A percentile compares a stretch with the other conserved stretches of the same genome.
Evolutionary conservation across 2,888 invertebrate genomes (phyloP).

Genomic region (Nomada ferruginata): DNA sequence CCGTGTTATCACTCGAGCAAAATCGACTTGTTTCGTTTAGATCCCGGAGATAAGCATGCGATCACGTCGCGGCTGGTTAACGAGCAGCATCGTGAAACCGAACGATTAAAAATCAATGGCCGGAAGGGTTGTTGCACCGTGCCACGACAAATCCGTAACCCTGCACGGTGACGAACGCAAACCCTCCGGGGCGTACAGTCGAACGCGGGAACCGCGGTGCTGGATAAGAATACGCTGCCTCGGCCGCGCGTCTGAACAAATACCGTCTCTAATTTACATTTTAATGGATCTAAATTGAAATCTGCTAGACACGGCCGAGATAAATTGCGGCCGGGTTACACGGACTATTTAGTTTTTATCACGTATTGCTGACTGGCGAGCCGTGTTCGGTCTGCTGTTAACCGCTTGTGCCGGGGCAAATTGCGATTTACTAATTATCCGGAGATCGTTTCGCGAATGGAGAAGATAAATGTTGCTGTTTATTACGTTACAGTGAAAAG

Average conservation of each 20-base stretch:
- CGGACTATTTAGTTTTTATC: conserved; percentile 66
- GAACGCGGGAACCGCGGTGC: conserved; percentile 27
- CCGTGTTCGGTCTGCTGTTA: background rate
- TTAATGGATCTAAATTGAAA: conserved; percentile 80
- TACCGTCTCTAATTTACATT: conserved; percentile 75
- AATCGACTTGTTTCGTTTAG: conserved; percentile 6
- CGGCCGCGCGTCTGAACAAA: conserved; percentile 63
- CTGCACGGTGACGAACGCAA: conserved; percentile 15
- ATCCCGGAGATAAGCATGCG: conserved; percentile 18
- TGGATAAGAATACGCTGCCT: conserved; percentile 58
- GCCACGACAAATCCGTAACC: conserved; percentile 44
- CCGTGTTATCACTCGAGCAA: background rate
- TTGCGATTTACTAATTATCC: conserved; percentile 62
- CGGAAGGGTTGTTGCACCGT: conserved; percentile 15
- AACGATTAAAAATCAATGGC: conserved; percentile 41
- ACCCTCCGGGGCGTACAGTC: conserved; percentile 25
- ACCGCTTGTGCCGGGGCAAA: conserved; percentile 1
- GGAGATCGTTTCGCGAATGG: conserved; percentile 26
- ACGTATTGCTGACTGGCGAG: conserved; percentile 34
- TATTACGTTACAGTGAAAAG: background rate
- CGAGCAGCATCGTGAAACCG: conserved; percentile 7
- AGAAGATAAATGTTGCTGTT: background rate
- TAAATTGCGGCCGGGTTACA: conserved; percentile 63
- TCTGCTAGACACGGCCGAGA: conserved; percentile 67
- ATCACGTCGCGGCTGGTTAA: background rate